Percentiles rank a stretch among this genome's conserved stretches.
Conservation (phyloP, 2,888 invertebrate genomes). For the Leptopilina myrica region DNA sequence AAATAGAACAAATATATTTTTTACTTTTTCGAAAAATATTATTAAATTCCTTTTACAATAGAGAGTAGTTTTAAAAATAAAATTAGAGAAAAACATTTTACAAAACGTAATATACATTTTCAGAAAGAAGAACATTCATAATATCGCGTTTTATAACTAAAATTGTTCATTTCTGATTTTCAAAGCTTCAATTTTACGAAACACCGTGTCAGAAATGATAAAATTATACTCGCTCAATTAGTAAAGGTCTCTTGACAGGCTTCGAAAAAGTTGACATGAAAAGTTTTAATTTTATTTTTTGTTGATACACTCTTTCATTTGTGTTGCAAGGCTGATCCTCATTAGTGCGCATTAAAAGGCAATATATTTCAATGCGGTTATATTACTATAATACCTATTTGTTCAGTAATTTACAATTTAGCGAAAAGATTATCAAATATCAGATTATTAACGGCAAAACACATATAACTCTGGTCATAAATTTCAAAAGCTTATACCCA, state of each 20-base stretch:
- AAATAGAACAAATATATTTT: background rate
- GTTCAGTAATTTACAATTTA: background rate
- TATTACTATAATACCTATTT: background rate
- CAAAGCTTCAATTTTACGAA: slow-evolving; percentile 4
- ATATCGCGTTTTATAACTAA: background rate
- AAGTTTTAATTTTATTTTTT: too few species aligned
- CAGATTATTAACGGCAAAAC: slow-evolving; percentile 16
- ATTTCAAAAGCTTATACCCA: background rate
- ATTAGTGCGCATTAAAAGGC: too few species aligned
- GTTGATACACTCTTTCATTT: too few species aligned
- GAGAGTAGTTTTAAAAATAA: too few species aligned
- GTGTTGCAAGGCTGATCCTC: too few species aligned
- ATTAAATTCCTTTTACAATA: too few species aligned
- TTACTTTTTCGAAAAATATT: too few species aligned
- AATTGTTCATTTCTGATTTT: background rate
- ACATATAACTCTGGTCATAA: slow-evolving; percentile 6
- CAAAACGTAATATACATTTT: background rate
- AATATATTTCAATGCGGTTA: background rate
- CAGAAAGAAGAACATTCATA: background rate
- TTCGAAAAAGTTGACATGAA: too few species aligned
- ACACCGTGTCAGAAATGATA: background rate
- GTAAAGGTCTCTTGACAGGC: too few species aligned
- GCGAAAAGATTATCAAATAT: slow-evolving; percentile 11
- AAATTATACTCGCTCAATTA: too few species aligned
- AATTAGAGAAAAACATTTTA: too few species aligned